Evolutionary conservation across 2,797 vertebrate genomes (phyloP), one percentile per base, ranked within the genome.

Genomic region (Scolopax rusticola): DNA sequence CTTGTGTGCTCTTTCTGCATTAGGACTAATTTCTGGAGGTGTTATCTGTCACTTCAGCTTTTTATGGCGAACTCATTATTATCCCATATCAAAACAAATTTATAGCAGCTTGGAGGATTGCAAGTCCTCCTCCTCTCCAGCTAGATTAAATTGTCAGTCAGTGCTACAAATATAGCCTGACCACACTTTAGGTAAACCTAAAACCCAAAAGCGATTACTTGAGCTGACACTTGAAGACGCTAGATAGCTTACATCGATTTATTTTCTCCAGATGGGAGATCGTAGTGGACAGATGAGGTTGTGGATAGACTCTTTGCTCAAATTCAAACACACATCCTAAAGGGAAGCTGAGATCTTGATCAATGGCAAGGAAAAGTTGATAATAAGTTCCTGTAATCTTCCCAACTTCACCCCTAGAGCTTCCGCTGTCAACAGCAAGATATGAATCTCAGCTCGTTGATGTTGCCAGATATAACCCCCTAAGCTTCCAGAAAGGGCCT

Each of bases 61-160:
- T 30, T 32, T 40, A 23, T 20, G 57, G 43, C 60, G 75, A 89
- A 68, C 71, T 69, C 67, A 59, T 82, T 80, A 74, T 82, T 70
- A 33, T 32, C 81, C 78, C 45, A 2, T 70, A 77, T 56, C 68
- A 64, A 77, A 89, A 47, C 28, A 59, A 76, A 90, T 90, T 86
- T 75, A 27, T 60, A 87, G 89, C 77, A 71, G 74, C 68, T 89
- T n/a, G 68, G 56, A 80, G 68, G 43, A 48, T 24, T 70, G 78
- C 48, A 79, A 92, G 45, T 41, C 43, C 30, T 93, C 69, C 54
- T 90, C 65, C 14, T 78, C 68, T 68, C 2, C 64, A 70, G 53
- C 53, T 84, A 80, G 73, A 97, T 92, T 57, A 74, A 87, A 54
- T 75, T 95, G 73, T 86, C 87, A 85, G 38, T 50, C 81, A 64